These are phyloP conservation scores for Lichenostomus cassidix DNA, from an alignment of 2,113 vertebrate species.

Conservation along the genomic window DNA sequence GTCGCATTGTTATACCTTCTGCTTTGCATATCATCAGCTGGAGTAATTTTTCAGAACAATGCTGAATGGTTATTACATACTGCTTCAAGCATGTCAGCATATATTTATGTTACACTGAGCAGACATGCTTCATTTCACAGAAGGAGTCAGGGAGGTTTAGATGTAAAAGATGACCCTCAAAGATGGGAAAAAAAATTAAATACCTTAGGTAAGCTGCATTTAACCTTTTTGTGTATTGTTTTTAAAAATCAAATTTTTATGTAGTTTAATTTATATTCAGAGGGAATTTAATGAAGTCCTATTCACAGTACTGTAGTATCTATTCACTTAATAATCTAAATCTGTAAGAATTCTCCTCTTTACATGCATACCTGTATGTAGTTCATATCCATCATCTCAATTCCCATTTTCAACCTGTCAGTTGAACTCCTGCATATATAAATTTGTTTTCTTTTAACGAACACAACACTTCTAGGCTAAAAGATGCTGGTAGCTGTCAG, in stretches of 20 bases:
- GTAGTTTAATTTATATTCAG: not conserved
- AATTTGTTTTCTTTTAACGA: not conserved
- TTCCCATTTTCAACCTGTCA: not conserved
- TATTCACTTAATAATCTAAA: not conserved
- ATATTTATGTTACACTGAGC: not conserved
- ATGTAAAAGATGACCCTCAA: not conserved
- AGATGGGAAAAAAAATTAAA: not conserved
- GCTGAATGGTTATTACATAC: not conserved
- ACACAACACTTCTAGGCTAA: not conserved
- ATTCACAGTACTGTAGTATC: not conserved
- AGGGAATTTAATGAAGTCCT: not conserved
- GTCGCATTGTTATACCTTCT: not conserved
- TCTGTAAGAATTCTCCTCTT: not conserved
- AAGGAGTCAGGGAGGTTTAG: not conserved
- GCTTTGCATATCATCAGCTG: not conserved
- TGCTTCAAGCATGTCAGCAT: not conserved
- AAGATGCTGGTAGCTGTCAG: not conserved
- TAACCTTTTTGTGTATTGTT: not conserved
- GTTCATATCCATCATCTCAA: not conserved
- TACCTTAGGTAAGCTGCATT: not conserved
- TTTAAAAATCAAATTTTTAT: not conserved
- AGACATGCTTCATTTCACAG: not conserved
- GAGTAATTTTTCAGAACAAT: slow-evolving; percentile 17
- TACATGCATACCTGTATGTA: not conserved
- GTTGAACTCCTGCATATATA: not conserved